Base-by-base conservation (phyloP, 2,797 vertebrate species). In the Cuniculus paca region DNA sequence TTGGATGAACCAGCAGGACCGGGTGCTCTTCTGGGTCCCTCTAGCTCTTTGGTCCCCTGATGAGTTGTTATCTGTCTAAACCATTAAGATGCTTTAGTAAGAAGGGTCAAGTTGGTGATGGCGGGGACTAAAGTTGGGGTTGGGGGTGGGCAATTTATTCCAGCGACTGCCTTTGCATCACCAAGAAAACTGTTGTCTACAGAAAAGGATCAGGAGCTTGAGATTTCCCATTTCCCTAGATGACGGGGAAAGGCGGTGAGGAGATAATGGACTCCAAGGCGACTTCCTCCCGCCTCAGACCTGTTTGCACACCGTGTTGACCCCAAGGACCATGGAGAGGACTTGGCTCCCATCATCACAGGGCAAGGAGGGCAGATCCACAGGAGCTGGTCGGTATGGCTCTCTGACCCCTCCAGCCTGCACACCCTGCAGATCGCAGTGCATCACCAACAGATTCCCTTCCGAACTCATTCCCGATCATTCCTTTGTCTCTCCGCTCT, bases 31-130 rank as follows among this genome's bases (percentile, higher is more conserved):
- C 72, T n/a, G 48, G 45, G 52, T 22, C 17, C 14, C 70, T 75
- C 16, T n/a, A 61, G 20, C 4, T 75, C 56, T 93, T 63, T 12
- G 56, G 61, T 45, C 75, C 42, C 68, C 74, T 92, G 82, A 86
- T 72, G 50, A 50, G n/a, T 75, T 78, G 10, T 81, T 75, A 20
- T 79, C 91, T 90, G 45, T 88, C 78, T 90, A 87, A 83, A 82
- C 1, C 95, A 75, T 50, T 63, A 85, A 95, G 4, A 1, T 90
- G 52, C 45, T 86, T 93, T 85, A 82, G 45, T 78, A 54, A 78
- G 88, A 77, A 63, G n/a, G 52, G 8, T 56, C 4, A 78, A 77
- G 58, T 79, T 3, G 54, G 48, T 0, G 26, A 13, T 14, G 20
- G 36, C 20, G 56, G 36, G 28, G 22, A 65, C 28, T 88, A 19